These are phyloP conservation scores for Lacerta agilis DNA, from an alignment of 2,797 vertebrate genomes.

Conservation along the genomic window DNA sequence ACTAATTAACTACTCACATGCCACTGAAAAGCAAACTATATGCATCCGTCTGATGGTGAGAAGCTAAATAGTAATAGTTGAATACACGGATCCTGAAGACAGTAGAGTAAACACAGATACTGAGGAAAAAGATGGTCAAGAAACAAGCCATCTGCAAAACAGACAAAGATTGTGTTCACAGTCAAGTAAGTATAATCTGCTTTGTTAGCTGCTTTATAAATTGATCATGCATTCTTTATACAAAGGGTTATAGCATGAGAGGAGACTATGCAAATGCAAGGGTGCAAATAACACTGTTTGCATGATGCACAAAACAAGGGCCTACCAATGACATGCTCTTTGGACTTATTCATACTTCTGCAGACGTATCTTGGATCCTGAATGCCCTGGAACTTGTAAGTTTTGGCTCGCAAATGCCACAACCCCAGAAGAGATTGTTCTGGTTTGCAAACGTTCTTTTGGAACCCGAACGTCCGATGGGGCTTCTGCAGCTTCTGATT, in stretches of 20 bases:
- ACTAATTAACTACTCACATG: constrained; percentile 84
- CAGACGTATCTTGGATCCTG: too few relatives aligned
- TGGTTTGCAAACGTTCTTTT: too few relatives aligned
- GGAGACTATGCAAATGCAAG: not conserved
- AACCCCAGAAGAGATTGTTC: too few relatives aligned
- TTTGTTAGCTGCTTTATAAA: not conserved
- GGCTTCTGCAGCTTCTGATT: too few relatives aligned
- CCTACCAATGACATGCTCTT: not conserved
- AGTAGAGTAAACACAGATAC: constrained; percentile 96
- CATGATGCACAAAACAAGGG: not conserved
- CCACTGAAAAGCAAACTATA: constrained; percentile 99
- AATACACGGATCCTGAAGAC: constrained; percentile 97
- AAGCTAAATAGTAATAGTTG: constrained; percentile 98
- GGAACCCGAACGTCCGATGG: too few relatives aligned
- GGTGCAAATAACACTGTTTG: not conserved
- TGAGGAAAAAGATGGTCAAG: constrained; percentile 96
- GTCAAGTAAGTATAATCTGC: not conserved
- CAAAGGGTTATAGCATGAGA: not conserved
- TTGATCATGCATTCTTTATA: not conserved
- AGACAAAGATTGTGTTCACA: not conserved
- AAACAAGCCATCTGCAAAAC: constrained; percentile 92
- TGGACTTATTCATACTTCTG: not conserved
- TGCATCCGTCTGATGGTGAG: constrained; percentile 96
- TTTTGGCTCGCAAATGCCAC: too few relatives aligned
- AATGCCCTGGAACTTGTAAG: too few relatives aligned